Percentiles rank a stretch among this genome's conserved stretches.
These are phyloP conservation scores for Oryzaephilus surinamensis DNA, from an alignment of 1,140 invertebrate genomes.

Conservation along the genomic window DNA sequence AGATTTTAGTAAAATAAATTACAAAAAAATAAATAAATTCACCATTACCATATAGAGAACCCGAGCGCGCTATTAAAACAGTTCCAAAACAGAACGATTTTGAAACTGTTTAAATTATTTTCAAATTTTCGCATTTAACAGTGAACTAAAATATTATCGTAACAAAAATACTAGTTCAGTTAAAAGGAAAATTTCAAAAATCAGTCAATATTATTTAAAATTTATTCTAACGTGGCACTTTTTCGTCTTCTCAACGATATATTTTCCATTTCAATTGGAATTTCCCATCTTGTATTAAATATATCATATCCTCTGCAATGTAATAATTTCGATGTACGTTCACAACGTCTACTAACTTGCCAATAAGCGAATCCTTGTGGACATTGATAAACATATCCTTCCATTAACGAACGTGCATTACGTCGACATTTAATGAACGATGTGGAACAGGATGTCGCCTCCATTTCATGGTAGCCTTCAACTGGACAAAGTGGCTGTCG, in stretches of 20 bases:
- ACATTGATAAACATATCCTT: slow-evolving; percentile 64
- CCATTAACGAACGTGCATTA: slow-evolving; percentile 41
- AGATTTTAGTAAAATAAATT: no score
- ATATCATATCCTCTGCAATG: slow-evolving; percentile 41
- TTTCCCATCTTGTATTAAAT: slow-evolving; percentile 39
- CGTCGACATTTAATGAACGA: slow-evolving; percentile 63
- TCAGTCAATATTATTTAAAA: no score
- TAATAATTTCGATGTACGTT: slow-evolving; percentile 46
- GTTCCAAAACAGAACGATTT: slow-evolving; percentile 1
- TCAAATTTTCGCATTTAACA: no score
- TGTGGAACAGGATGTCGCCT: slow-evolving; percentile 52
- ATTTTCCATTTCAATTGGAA: slow-evolving; percentile 42
- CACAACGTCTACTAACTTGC: slow-evolving; percentile 64
- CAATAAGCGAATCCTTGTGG: slow-evolving; percentile 65
- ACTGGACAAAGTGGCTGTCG: slow-evolving; percentile 48
- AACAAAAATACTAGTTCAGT: no score
- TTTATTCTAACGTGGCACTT: no score
- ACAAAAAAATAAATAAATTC: no score
- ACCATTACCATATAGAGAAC: no score
- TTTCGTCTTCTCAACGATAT: slow-evolving; percentile 31
- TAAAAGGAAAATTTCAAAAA: no score
- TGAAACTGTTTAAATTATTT: slow-evolving; percentile 1
- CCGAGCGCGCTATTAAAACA: no score
- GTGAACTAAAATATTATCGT: no score
- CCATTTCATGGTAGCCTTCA: slow-evolving; percentile 57